Base-by-base conservation (phyloP, 2,113 vertebrate genomes). In the Phyllostomus discolor region DNA sequence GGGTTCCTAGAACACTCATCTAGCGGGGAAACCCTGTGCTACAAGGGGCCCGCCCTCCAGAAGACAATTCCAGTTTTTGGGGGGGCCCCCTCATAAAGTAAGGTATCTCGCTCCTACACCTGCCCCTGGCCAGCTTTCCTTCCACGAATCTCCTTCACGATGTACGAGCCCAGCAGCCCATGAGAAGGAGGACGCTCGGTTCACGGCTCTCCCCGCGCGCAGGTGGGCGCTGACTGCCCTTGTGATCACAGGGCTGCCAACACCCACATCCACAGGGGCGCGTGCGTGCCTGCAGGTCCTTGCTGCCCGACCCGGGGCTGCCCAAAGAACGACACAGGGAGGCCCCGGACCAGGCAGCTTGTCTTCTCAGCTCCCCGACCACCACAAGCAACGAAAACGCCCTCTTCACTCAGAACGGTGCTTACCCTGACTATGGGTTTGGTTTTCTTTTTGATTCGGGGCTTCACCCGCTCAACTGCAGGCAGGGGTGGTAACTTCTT, bases 381-480 rank as follows among this genome's bases (percentile, higher is more conserved):
- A 1, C 4, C 33, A 1, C 0, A 3, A 75, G 43, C 73, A 26
- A 57, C 0, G 57, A 26, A 43, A 35, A 76, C 0, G 7, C 31
- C 70, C 41, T 67, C 24, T 75, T 5, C 5, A 0, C 16, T 38
- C 41, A n/a, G 35, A 20, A 50, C 54, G 10, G 41, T 10, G 88
- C 97, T 98, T 98, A 99, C 99, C 99, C 99, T 99, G 96, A 99
- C 99, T 96, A 99, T 99, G 91, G 99, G 99, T 97, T 99, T 99
- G 85, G 99, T 99, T 99, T 99, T 99, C 99, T 99, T 99, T 99
- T 99, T 99, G 98, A 99, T 99, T 97, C 99, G 99, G 78, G 99
- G 99, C 96, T 99, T 99, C 97, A 99, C 99, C 97, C 99, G 99
- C 98, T 99, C 99, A 67, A 99, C 98, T 0, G 98, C 97, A 50